These are phyloP conservation scores for Coptodon bakossiorum DNA, from an alignment of 2,113 vertebrate species.

Conservation along the genomic window DNA sequence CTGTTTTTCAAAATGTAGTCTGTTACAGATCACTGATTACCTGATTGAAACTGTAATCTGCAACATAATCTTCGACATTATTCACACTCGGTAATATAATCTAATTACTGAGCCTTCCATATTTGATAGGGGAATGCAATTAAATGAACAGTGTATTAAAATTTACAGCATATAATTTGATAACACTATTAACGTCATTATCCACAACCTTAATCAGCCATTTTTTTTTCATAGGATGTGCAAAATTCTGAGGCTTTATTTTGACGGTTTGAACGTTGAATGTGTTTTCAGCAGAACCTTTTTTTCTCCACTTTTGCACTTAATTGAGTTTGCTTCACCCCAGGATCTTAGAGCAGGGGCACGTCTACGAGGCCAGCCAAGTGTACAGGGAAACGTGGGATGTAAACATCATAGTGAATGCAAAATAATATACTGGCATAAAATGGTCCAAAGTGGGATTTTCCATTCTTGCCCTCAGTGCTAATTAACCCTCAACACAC, in stretches of 20 bases:
- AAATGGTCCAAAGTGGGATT: not conserved
- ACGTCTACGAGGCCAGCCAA: not conserved
- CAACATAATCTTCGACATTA: constrained; percentile 50
- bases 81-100: constrained; percentile 43
- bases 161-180: constrained; percentile 31
- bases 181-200: constrained; percentile 19
- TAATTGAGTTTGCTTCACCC: not conserved
- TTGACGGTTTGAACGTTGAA: not conserved
- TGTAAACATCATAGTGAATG: not conserved
- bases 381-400: not conserved
- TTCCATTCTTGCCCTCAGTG: not conserved
- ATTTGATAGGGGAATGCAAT: constrained; percentile 22
- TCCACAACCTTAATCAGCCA: not conserved
- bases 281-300: not conserved
- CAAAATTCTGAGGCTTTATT: not conserved
- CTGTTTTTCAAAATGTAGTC: constrained; percentile 48
- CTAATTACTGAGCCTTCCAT: constrained; percentile 40
- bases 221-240: not conserved
- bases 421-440: not conserved
- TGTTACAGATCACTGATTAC: constrained; percentile 55
- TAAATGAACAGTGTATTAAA: constrained; percentile 32
- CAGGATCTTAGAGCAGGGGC: not conserved
- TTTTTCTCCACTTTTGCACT: not conserved
- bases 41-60: constrained; percentile 64
- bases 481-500: not conserved